A percentile compares a stretch with the other conserved stretches of the same genome.
phyloP scores from a whole-genome alignment of 2,888 invertebrate species.

The Stenoptilia bipunctidactyla region DNA sequence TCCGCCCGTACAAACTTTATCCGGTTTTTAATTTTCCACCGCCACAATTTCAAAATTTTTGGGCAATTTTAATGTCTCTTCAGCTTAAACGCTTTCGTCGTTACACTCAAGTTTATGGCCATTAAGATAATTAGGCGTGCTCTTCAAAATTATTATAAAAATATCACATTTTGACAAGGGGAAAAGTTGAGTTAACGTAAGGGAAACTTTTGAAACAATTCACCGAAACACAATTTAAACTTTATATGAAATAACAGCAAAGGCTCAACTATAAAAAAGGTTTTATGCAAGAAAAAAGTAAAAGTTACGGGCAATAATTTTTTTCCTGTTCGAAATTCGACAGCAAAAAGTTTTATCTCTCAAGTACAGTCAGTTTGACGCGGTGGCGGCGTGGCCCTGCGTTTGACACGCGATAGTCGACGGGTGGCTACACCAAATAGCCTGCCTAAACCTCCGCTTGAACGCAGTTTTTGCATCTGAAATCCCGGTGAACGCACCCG shows the following conservation, averaged over 20 bases:
- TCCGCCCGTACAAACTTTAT: constrained; percentile 21
- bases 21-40: constrained; percentile 22
- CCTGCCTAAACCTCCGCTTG: constrained; percentile 4
- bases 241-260: too few relatives aligned
- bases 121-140: constrained; percentile 1
- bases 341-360: constrained; percentile 13
- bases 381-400: constrained; percentile 9
- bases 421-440: constrained; percentile 10
- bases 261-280: too few relatives aligned
- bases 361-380: constrained; percentile 11
- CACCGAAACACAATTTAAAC: too few relatives aligned
- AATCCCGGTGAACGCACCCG: not conserved
- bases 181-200: too few relatives aligned
- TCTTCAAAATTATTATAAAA: not conserved
- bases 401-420: constrained; percentile 14
- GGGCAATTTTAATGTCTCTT: constrained; percentile 19
- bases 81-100: not conserved
- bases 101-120: constrained; percentile 1
- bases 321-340: constrained; percentile 5
- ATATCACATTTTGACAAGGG: constrained; percentile 2
- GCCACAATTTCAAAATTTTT: constrained; percentile 20
- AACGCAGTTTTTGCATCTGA: not conserved
- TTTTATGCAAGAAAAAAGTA: too few relatives aligned
- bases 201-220: too few relatives aligned
- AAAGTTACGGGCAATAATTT: too few relatives aligned